Percentiles rank a stretch among this genome's conserved stretches.
Evolutionary conservation across 2,797 vertebrate genomes (phyloP).

Genomic region (Merluccius polli): DNA sequence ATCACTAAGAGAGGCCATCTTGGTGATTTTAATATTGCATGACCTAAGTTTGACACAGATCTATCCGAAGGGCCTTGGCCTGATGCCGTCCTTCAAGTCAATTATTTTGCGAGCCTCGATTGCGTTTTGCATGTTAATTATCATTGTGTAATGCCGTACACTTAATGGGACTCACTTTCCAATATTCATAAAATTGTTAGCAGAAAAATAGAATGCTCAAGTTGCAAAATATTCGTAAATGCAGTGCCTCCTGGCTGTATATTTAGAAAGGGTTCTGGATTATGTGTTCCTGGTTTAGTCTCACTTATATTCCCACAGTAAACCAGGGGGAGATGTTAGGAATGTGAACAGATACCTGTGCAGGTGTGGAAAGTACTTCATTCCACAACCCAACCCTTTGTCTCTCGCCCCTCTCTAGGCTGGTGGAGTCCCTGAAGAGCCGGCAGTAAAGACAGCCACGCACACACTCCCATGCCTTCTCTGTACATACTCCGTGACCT

Average conservation of each 20-base stretch:
- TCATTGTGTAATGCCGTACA: too few relatives aligned
- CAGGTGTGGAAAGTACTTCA: not conserved
- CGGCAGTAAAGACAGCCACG: conserved; percentile 77
- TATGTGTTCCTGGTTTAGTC: not conserved
- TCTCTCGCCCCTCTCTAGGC: conserved; percentile 63
- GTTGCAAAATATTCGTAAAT: too few relatives aligned
- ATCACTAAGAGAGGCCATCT: not conserved
- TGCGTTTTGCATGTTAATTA: not conserved
- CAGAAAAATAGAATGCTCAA: too few relatives aligned
- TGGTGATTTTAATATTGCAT: not conserved
- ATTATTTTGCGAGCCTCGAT: not conserved
- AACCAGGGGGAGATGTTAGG: not conserved
- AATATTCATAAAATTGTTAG: not conserved
- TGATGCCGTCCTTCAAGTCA: not conserved
- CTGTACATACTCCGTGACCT: conserved; percentile 68
- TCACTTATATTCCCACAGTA: not conserved
- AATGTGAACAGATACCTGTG: not conserved
- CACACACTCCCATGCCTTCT: conserved; percentile 9
- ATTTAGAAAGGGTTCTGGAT: not conserved
- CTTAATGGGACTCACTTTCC: too few relatives aligned
- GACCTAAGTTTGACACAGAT: not conserved
- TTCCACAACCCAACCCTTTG: conserved; percentile 5
- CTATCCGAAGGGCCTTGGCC: not conserved
- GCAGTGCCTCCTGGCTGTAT: too few relatives aligned
- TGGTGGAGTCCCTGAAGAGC: conserved; percentile 94